Base-by-base conservation (phyloP, 2,113 vertebrate genomes). In the Pygoscelis adeliae region DNA sequence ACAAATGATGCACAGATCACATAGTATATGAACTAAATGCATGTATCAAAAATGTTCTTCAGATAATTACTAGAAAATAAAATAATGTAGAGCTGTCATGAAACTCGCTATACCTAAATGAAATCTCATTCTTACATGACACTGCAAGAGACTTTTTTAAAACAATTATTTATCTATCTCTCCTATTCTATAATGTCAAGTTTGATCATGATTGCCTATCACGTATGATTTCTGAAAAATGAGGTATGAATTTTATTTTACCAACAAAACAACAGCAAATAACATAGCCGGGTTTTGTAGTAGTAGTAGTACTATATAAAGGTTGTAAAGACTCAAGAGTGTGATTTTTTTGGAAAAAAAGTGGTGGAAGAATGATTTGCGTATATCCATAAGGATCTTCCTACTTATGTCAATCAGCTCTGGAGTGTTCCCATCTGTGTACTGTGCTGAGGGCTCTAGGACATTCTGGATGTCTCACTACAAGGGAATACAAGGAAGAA, bases 121-220 rank as follows among this genome's bases (percentile, higher is more conserved):
- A 98, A 97, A 98, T 90, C 80, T 98, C 91, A 96, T 95, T 98
- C 97, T 98, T 97, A 96, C 94, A 93, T 97, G 87, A 97, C 97
- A 95, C 69, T 55, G 38, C 55, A 90, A 93, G 94, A 97, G 96
- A 96, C 96, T 97, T 88, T 32, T 72, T 34, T 90, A 90, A 87
- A 98, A 98, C 96, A 98, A 97, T 98, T 98, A 98, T 99, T 98
- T 98, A 98, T 97, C 97, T 97, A 56, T 83, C 32, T 55, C 32
- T 90, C 85, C 89, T 95, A 63, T 93, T 97, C 96, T 97, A 92
- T 97, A 98, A 89, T 96, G 92, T 96, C 96, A 96, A 62, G 92
- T 98, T 98, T 98, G 90, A 98, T 91, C 95, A 44, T 65, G 83
- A 36, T 21, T 87, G 13, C 95, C 97, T 95, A 53, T 11, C 34